Conservation (phyloP, 2,888 invertebrate species). For the Malthinus seriepunctatus region DNA sequence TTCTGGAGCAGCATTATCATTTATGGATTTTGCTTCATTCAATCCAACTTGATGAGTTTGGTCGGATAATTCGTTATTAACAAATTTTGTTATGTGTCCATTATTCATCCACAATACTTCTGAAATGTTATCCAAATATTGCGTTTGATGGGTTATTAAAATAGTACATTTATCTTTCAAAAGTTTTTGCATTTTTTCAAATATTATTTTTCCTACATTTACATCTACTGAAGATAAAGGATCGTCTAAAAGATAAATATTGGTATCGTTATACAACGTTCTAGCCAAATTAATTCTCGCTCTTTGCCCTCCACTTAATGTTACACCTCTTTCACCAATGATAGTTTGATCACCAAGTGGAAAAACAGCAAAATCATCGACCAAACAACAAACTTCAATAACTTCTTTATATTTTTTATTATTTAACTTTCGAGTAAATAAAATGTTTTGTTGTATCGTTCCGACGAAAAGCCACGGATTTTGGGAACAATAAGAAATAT, state of each 20-base stretch:
- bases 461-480: slow-evolving; percentile 62
- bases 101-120: slow-evolving; percentile 61
- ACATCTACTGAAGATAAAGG: slow-evolving; percentile 89
- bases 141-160: slow-evolving; percentile 73
- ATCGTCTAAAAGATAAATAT: slow-evolving; percentile 84
- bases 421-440: slow-evolving; percentile 67
- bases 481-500: slow-evolving; percentile 59
- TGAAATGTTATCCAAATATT: slow-evolving; percentile 61
- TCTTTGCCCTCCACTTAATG: slow-evolving; percentile 76
- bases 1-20: background rate
- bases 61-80: background rate
- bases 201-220: slow-evolving; percentile 81
- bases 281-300: slow-evolving; percentile 84
- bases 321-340: slow-evolving; percentile 75
- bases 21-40: background rate
- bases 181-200: slow-evolving; percentile 74
- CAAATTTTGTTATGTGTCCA: slow-evolving; percentile 54
- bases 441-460: slow-evolving; percentile 72
- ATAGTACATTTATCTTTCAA: slow-evolving; percentile 69
- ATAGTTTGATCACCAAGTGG: slow-evolving; percentile 73
- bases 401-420: slow-evolving; percentile 60
- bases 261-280: slow-evolving; percentile 78
- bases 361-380: slow-evolving; percentile 69
- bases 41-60: background rate
- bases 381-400: slow-evolving; percentile 63